phyloP scores from a whole-genome alignment of 1,140 invertebrate genomes.

The Leptopilina boulardi region DNA sequence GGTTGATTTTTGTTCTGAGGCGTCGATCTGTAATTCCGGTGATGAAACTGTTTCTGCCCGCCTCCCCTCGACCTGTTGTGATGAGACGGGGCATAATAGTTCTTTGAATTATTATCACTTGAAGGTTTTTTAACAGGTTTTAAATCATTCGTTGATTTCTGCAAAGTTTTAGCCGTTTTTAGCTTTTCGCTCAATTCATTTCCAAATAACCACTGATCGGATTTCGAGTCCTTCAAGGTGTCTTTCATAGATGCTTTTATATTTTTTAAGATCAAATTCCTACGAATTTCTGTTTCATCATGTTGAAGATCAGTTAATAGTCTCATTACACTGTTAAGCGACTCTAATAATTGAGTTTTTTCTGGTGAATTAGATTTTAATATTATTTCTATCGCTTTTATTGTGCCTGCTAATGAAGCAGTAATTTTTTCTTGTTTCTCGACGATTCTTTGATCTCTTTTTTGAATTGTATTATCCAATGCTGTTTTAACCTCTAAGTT shows the following conservation, averaged over 20 bases:
- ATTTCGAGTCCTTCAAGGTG: neutral
- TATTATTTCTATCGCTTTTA: slow-evolving; percentile 39
- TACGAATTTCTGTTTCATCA: slow-evolving; percentile 34
- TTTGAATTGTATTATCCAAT: slow-evolving; percentile 32
- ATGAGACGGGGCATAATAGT: slow-evolving; percentile 29
- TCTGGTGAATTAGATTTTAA: slow-evolving; percentile 43
- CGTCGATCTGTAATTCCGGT: neutral
- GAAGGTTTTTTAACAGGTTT: no score
- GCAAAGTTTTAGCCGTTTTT: slow-evolving; percentile 14
- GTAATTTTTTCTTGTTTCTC: slow-evolving; percentile 41
- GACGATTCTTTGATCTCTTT: slow-evolving; percentile 43
- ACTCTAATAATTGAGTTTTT: slow-evolving; percentile 41
- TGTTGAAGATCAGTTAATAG: slow-evolving; percentile 9
- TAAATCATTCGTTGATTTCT: slow-evolving; percentile 38
- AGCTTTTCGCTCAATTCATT: neutral
- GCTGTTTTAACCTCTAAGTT: slow-evolving; percentile 42
- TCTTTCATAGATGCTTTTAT: slow-evolving; percentile 35
- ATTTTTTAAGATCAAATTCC: slow-evolving; percentile 24
- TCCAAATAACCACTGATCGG: neutral
- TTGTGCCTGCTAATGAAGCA: slow-evolving; percentile 15
- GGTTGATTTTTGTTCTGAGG: no score
- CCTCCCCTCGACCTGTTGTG: neutral
- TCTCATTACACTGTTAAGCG: slow-evolving; percentile 37
- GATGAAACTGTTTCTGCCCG: neutral
- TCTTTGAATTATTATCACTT: slow-evolving; percentile 13